A percentile compares a stretch with the other conserved stretches of the same genome.
phyloP scores from a whole-genome alignment of 2,113 vertebrate genomes.

The Ia io region DNA sequence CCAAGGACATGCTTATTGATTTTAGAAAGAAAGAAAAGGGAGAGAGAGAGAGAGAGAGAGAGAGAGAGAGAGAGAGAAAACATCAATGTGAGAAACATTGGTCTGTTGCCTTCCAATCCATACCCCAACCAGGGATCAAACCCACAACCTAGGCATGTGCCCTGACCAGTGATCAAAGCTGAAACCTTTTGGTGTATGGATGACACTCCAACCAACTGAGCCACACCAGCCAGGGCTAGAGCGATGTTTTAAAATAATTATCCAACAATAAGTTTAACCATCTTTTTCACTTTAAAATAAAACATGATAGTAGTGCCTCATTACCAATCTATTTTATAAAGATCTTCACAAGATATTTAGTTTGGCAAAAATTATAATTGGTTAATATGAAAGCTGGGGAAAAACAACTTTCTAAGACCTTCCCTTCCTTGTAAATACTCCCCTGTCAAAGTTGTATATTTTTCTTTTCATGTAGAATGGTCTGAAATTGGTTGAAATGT shows the following conservation, averaged over 20 bases:
- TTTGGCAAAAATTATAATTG: conserved; percentile 59
- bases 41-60: too few species aligned
- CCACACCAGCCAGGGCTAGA: neutral
- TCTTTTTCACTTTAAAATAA: conserved; percentile 27
- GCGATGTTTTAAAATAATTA: conserved; percentile 7
- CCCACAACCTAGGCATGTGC: neutral
- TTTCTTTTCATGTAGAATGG: conserved; percentile 64
- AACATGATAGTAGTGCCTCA: neutral
- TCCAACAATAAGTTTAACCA: neutral
- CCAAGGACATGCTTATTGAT: neutral
- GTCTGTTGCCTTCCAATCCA: neutral
- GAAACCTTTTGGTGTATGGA: neutral
- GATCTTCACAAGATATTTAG: conserved; percentile 58
- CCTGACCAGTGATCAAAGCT: neutral
- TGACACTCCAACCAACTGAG: neutral
- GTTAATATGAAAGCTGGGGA: conserved; percentile 59
- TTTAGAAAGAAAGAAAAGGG: too few species aligned
- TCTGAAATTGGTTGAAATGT: conserved; percentile 64
- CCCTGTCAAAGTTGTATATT: conserved; percentile 62
- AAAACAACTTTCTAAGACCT: conserved; percentile 64
- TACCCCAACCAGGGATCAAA: neutral
- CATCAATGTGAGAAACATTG: neutral
- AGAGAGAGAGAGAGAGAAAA: too few species aligned
- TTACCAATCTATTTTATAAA: conserved; percentile 54
- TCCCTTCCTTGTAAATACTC: conserved; percentile 64